Evolutionary conservation across 1,140 invertebrate species (phyloP).

Genomic region (Aphaenogaster ashmeadi): DNA sequence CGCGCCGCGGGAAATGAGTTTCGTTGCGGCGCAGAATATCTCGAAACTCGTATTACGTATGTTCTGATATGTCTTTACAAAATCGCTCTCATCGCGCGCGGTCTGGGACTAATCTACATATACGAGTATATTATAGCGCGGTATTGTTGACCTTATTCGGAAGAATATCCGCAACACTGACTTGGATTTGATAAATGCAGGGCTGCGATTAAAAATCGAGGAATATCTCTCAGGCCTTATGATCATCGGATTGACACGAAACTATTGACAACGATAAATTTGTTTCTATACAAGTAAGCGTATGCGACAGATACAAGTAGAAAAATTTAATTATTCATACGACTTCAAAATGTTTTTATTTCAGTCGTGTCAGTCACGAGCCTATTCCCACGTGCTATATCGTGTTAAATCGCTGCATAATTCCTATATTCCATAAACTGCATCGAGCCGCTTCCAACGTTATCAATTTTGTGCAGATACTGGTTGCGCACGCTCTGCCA

Average conservation of each 20-base stretch:
- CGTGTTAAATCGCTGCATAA: constrained; percentile 57
- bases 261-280: background rate
- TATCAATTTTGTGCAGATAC: constrained; percentile 63
- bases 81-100: background rate
- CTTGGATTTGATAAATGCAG: background rate
- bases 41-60: constrained; percentile 5
- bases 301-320: background rate
- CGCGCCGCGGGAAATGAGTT: constrained; percentile 56
- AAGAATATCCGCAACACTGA: background rate
- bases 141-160: background rate
- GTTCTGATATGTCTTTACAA: constrained; percentile 12
- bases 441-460: constrained; percentile 34
- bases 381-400: constrained; percentile 45
- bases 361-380: constrained; percentile 31
- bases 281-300: background rate
- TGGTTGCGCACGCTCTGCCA: constrained; percentile 40
- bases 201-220: background rate
- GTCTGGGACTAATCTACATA: background rate
- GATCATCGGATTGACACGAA: background rate
- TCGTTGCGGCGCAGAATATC: constrained; percentile 15
- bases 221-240: background rate
- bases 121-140: constrained; percentile 18
- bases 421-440: constrained; percentile 57
- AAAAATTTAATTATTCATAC: background rate
- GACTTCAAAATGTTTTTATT: constrained; percentile 5